These are phyloP conservation scores for Chymomyza costata DNA, from an alignment of 1,140 invertebrate species.

Conservation along the genomic window DNA sequence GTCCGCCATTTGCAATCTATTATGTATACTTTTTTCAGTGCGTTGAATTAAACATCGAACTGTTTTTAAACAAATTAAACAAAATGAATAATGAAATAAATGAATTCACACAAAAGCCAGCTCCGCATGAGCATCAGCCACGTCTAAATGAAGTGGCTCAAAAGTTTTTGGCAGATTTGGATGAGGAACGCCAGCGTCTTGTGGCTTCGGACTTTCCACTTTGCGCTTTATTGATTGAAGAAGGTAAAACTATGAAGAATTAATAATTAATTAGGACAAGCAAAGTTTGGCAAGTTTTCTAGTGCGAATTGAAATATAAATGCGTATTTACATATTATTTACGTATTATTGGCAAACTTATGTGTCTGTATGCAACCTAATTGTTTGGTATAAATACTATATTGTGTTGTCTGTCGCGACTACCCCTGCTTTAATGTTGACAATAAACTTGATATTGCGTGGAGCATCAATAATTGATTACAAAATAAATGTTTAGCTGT, in stretches of 20 bases:
- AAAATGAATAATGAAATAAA: constrained; percentile 1
- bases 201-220: constrained; percentile 51
- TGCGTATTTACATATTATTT: neutral
- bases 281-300: neutral
- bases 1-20: too few relatives aligned
- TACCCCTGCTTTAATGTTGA: too few relatives aligned
- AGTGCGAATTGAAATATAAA: neutral
- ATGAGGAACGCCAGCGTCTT: constrained; percentile 58
- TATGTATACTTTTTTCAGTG: too few relatives aligned
- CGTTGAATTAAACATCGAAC: neutral
- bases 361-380: neutral
- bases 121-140: constrained; percentile 52
- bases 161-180: constrained; percentile 62
- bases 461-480: too few relatives aligned
- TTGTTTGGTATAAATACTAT: too few relatives aligned
- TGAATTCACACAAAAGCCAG: constrained; percentile 49
- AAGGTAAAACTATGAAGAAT: too few relatives aligned
- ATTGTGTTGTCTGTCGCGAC: too few relatives aligned
- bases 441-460: too few relatives aligned
- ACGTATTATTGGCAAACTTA: too few relatives aligned
- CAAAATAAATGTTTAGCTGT: constrained; percentile 32
- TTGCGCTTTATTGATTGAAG: constrained; percentile 54
- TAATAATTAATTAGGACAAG: too few relatives aligned
- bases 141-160: constrained; percentile 62
- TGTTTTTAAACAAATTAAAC: neutral